These are phyloP conservation scores for Endotricha flammealis DNA, from an alignment of 2,888 invertebrate species.

Conservation along the genomic window DNA sequence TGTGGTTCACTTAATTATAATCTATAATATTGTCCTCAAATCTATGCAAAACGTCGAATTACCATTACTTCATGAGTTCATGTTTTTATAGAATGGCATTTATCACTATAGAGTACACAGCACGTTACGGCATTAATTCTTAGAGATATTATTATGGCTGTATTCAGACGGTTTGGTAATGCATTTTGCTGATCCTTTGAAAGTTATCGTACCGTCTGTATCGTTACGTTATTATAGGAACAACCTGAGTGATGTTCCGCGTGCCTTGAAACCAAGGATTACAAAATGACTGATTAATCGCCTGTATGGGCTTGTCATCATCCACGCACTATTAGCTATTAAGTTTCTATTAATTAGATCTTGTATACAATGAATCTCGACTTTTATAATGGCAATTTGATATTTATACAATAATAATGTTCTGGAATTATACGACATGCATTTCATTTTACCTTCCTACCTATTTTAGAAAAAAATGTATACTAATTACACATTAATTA, in stretches of 20 bases:
- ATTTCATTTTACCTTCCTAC: no score
- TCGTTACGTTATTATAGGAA: not conserved
- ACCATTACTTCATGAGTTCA: no score
- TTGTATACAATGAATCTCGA: conserved; percentile 31
- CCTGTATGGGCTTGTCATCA: conserved; percentile 3
- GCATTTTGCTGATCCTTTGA: no score
- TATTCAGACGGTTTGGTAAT: no score
- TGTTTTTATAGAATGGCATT: no score
- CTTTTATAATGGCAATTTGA: conserved; percentile 32
- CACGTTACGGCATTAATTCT: no score
- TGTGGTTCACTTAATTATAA: not conserved
- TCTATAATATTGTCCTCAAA: not conserved
- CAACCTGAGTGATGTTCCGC: not conserved
- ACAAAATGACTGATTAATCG: conserved; percentile 3
- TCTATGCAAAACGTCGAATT: no score
- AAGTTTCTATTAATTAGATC: conserved; percentile 10
- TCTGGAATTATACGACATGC: conserved; percentile 4
- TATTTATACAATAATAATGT: conserved; percentile 26
- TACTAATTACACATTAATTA: no score
- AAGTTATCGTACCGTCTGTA: no score
- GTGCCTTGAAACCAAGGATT: conserved; percentile 3
- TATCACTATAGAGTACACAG: no score
- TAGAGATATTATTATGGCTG: no score
- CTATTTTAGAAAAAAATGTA: no score
- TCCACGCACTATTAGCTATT: conserved; percentile 5